Evolutionary conservation across 2,888 invertebrate species (phyloP), one percentile per base, ranked within the genome.

Genomic region (Notodonta ziczac): DNA sequence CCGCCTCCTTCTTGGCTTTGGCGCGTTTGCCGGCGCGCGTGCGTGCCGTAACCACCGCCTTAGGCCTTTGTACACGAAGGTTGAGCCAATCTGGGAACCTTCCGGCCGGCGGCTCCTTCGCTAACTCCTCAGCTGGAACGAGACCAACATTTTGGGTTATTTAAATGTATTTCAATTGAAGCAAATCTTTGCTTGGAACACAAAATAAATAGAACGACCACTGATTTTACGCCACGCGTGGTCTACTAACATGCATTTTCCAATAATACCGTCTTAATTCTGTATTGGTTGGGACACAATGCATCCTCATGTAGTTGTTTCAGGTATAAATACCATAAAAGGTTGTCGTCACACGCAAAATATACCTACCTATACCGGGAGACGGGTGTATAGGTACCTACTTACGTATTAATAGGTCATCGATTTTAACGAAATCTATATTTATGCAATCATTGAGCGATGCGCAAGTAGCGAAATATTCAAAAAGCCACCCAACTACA

Each of bases 81-180:
- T 90, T 81, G 76, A 93, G 60, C 94, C 94, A 90, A 82, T 92
- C 89, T 69, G 89, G 79, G 76, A 93, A 94, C 67, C 94, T 87
- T 46, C 90, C 89, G 35, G 74, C 77, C 6, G 94, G 93, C 1
- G 94, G 94, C 69, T 94, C 93, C 65, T 89, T 85, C 6, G 90
- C 88, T 65, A 95, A 81, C 61, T 94, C 90, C 66, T 86, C 91
- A 63, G 94, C 95, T 94, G 81, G 48, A 81, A 79, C 14, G 10
- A 14, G 14, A 10, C 14, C 1, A 44, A 44, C 40, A 8, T 40
- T n/a, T 40, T 8, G 40, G 7, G 9, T 40, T 40, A 40, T n/a
- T n/a, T n/a, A n/a, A n/a, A n/a, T n/a, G 2, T 40, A 40, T 24
- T 24, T 2, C 24, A 24, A 24, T 24, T 24, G 24, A 24, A 24